Base-by-base conservation (phyloP, 2,113 vertebrate species). In the Microtus montanus region DNA sequence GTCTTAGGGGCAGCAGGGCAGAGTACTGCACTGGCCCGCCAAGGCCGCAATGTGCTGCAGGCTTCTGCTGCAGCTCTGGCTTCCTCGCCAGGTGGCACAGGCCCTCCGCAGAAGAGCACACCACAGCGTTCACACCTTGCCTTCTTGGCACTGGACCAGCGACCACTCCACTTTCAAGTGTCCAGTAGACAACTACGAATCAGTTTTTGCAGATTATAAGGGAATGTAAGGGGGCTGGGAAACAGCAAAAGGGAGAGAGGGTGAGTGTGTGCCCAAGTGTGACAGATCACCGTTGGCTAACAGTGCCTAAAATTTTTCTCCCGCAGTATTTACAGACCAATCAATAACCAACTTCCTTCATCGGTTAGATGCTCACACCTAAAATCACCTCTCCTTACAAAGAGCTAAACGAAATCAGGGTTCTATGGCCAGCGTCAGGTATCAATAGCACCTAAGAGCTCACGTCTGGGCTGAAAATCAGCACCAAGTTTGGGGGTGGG, bases 21-120 rank as follows among this genome's bases (percentile, higher is more conserved):
- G 66, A 38, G 22, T 28, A 1, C 44, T 33, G 71, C 66, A 20
- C 78, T 3, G 6, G 86, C 47, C n/a, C 24, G 78, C 91, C 44
- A 3, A 13, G 75, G 87, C 96, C 19, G 85, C 96, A 70, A 77
- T 68, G 54, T 47, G 66, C 10, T 35, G 96, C 96, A 87, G 89
- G 14, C 85, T n/a, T 78, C 49, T 7, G 47, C 95, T 20, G 97
- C 96, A 52, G 97, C 0, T 33, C 28, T 24, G 5, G 92, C 87
- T 89, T 79, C n/a, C 85, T 24, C 66, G 77, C 82, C 92, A 44
- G 63, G 93, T n/a, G 96, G 87, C 92, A 6, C 2, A 14, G 89
- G 93, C 70, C 1, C 35, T 64, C 77, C 15, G 30, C 92, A 52
- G 91, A 64, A 22, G 61, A 64, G 77, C 80, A 84, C 85, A 80